Evolutionary conservation across 2,888 invertebrate species (phyloP).

Genomic region (Drosophila mulleri): DNA sequence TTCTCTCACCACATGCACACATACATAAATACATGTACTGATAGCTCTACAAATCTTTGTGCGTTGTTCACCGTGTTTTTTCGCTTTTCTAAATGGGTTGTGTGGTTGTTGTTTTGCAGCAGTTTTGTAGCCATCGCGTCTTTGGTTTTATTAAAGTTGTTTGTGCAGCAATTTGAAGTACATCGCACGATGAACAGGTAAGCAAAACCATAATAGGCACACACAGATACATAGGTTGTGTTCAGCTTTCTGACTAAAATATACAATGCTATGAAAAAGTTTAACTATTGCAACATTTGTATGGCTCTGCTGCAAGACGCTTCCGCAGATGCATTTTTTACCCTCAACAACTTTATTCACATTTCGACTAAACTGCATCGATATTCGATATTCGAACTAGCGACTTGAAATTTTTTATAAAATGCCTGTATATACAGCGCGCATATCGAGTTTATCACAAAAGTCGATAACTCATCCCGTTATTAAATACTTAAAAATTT

Average conservation of each 20-base stretch:
- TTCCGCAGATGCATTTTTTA: conserved; percentile 32
- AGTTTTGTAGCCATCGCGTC: conserved; percentile 40
- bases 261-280: conserved; percentile 77
- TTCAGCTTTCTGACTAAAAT: conserved; percentile 64
- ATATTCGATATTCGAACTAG: too few relatives aligned
- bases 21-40: neutral
- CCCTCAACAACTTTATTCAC: conserved; percentile 73
- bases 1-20: conserved; percentile 30
- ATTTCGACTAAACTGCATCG: conserved; percentile 62
- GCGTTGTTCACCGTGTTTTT: conserved; percentile 44
- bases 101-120: conserved; percentile 52
- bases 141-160: conserved; percentile 73
- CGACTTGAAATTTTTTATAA: too few relatives aligned
- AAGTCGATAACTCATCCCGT: too few relatives aligned
- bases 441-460: too few relatives aligned
- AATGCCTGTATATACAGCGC: too few relatives aligned
- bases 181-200: conserved; percentile 79
- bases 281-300: conserved; percentile 76
- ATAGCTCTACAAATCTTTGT: conserved; percentile 60
- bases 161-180: conserved; percentile 78
- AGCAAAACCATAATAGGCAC: conserved; percentile 62
- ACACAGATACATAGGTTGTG: conserved; percentile 35
- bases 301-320: conserved; percentile 35
- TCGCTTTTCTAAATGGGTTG: conserved; percentile 27
- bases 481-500: too few relatives aligned